Base-by-base conservation (phyloP, 2,888 invertebrate genomes). In the Pollenia amentaria region DNA sequence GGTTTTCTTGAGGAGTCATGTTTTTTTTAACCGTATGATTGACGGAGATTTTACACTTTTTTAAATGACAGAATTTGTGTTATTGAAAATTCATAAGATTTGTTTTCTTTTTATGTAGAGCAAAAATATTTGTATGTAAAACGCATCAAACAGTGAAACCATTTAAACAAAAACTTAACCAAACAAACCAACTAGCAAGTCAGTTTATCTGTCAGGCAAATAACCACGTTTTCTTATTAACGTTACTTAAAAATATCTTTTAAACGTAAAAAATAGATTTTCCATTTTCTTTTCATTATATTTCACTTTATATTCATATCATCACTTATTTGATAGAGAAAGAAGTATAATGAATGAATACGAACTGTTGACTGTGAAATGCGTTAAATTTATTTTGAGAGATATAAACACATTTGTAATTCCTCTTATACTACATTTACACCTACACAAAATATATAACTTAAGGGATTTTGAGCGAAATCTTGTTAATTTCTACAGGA, bases 1-100 rank as follows among this genome's bases (percentile, higher is more conserved):
- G 14, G 44, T 75, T 76, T 60, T 18, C 62, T 3, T 11, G 11
- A 29, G 4, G 3, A 29, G 3, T 60, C 62, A 62, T 64, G 42
- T 29, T 67, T 46, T 29, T n/a, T 46, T 16, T n/a, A n/a, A 51
- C n/a, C 60, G 57, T n/a, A 62, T 53, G 40, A 3, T 70, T 38
- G 57, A 76, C 75, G 55, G 38, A 64, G 46, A 70, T 79, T 75
- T 84, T 48, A 64, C 46, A 73, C 73, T 57, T 75, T 84, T 69
- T 84, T 79, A 75, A 79, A 84, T 75, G 79, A 79, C 84, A 70
- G 40, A 62, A 79, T 64, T 79, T 75, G 46, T 38, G 55, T 53
- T 44, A 84, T 62, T 79, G 46, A 40, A 67, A 73, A 69, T 64
- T 75, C 53, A 62, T 69, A 73, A 67, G 73, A 18, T 75, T n/a